Conservation (phyloP, 2,888 invertebrate genomes). For the Syrphus vitripennis region DNA sequence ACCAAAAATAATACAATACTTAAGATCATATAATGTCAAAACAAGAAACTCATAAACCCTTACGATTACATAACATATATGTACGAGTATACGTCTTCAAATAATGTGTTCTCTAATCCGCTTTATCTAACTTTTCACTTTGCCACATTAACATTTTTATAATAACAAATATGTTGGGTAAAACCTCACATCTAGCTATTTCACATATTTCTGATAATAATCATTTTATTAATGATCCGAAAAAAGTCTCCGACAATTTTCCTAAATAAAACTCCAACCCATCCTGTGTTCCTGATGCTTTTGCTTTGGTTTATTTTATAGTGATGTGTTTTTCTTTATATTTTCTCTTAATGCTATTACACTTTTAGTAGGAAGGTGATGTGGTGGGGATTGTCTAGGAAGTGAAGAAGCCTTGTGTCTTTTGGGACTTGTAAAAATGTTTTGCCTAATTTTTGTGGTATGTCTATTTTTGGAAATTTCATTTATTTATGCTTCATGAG, state of each 20-base stretch:
- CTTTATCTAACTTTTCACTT: not conserved
- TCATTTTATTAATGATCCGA: conserved; percentile 43
- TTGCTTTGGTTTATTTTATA: not conserved
- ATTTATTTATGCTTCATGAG: not conserved
- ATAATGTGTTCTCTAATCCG: not conserved
- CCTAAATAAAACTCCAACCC: conserved; percentile 3
- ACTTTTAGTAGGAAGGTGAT: not conserved
- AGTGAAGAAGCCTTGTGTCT: not conserved
- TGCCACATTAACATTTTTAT: not conserved
- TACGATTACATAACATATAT: no score
- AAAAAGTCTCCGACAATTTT: conserved; percentile 20
- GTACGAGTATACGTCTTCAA: no score
- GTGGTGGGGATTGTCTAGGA: not conserved
- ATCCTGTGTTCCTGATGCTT: not conserved
- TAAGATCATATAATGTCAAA: not conserved
- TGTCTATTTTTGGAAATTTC: not conserved
- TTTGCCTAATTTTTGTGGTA: not conserved
- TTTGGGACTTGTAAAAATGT: not conserved
- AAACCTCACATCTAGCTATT: no score
- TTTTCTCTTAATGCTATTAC: not conserved
- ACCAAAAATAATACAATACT: not conserved
- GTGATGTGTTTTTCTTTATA: not conserved
- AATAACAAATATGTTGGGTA: not conserved
- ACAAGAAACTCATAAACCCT: not conserved
- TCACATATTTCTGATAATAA: conserved; percentile 25